phyloP scores from a whole-genome alignment of 2,888 invertebrate genomes.

The Trissolcus brochymenae region DNA sequence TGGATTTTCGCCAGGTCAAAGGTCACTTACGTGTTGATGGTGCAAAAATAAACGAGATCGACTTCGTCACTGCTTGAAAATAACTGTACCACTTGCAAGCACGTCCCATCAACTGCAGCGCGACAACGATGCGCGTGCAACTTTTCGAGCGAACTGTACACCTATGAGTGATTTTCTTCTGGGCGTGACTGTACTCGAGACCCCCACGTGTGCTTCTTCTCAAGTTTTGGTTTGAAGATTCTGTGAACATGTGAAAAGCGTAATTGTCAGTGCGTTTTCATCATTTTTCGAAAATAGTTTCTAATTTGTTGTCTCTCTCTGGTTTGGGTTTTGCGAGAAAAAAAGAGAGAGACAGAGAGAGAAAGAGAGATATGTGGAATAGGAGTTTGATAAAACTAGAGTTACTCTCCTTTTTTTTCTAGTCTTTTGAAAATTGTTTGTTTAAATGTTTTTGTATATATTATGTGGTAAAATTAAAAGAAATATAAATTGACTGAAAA shows the following conservation, averaged over 20 bases:
- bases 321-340: too few relatives aligned
- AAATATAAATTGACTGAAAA: too few relatives aligned
- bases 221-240: background rate
- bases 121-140: constrained; percentile 1
- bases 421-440: too few relatives aligned
- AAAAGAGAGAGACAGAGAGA: too few relatives aligned
- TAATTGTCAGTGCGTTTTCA: background rate
- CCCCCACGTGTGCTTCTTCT: background rate
- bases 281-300: too few relatives aligned
- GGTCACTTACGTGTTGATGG: constrained; percentile 17
- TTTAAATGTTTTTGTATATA: too few relatives aligned
- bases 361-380: too few relatives aligned
- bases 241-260: background rate
- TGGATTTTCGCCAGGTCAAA: background rate
- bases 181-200: background rate
- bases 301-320: too few relatives aligned
- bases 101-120: constrained; percentile 31
- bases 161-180: background rate
- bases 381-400: too few relatives aligned
- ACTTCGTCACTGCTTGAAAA: constrained; percentile 21
- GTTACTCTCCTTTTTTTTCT: too few relatives aligned
- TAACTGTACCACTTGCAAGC: constrained; percentile 42
- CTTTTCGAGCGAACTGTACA: constrained; percentile 10
- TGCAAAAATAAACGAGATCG: constrained; percentile 21
- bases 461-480: too few relatives aligned